These are phyloP conservation scores for Nematostella vectensis DNA, from an alignment of 92 coral and sea anemone species.

Conservation along the genomic window DNA sequence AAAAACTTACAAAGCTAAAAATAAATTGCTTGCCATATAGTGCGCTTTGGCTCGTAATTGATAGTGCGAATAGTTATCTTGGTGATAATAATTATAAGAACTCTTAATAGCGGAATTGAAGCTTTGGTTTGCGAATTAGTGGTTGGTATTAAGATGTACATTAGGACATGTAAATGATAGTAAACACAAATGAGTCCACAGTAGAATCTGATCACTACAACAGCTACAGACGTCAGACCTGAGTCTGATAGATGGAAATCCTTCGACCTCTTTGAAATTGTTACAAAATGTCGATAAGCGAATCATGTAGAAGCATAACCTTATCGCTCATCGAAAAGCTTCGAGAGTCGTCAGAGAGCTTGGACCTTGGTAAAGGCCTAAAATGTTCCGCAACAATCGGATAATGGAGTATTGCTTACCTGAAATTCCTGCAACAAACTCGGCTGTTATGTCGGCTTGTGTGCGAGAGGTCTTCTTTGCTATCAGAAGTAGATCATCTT, in stretches of 20 bases:
- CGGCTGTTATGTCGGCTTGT: neutral
- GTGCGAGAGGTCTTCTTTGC: neutral
- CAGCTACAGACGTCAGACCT: neutral
- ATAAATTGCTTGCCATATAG: neutral
- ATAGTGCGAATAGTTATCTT: too few species aligned
- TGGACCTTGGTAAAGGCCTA: neutral
- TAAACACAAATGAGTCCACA: neutral
- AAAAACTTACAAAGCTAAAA: neutral
- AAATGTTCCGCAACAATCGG: neutral
- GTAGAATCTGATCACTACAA: neutral
- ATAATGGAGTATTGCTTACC: neutral
- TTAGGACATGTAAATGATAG: neutral
- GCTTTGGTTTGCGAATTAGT: neutral
- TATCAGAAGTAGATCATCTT: neutral
- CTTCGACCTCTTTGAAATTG: neutral
- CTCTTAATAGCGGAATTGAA: neutral
- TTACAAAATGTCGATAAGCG: neutral
- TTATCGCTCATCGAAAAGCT: neutral
- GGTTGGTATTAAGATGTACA: neutral
- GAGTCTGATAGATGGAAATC: neutral
- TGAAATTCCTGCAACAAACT: neutral
- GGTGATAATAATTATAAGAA: too few species aligned
- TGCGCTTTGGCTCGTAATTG: too few species aligned
- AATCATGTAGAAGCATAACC: neutral
- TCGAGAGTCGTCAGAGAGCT: neutral